Conservation (phyloP, 2,888 invertebrate genomes). For the Rhyacophila evoluta region DNA sequence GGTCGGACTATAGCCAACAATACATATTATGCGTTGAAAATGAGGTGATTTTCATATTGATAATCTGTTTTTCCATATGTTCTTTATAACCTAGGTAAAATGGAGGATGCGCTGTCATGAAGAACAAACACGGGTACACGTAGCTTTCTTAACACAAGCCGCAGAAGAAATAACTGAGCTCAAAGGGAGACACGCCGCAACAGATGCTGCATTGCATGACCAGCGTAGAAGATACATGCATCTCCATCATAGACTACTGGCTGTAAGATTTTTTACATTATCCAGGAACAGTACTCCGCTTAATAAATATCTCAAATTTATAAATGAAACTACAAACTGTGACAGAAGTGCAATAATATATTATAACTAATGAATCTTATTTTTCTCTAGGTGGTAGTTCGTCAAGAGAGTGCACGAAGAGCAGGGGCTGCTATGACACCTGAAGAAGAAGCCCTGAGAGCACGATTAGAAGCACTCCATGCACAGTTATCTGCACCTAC, state of each 20-base stretch:
- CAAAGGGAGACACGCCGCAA: constrained; percentile 84
- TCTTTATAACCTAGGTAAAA: constrained; percentile 67
- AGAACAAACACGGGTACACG: constrained; percentile 85
- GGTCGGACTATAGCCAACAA: too few species aligned
- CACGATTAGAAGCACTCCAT: constrained; percentile 87
- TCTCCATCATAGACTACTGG: constrained; percentile 85
- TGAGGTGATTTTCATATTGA: too few species aligned
- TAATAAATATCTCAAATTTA: not conserved
- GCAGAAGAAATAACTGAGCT: constrained; percentile 82
- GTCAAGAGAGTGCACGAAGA: constrained; percentile 90
- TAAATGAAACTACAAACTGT: too few species aligned
- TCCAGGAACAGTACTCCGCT: not conserved
- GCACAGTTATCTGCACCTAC: constrained; percentile 91
- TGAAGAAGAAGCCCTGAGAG: constrained; percentile 91
- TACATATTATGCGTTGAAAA: too few species aligned
- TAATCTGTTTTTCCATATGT: too few species aligned
- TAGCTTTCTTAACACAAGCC: constrained; percentile 83
- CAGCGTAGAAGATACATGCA: constrained; percentile 84
- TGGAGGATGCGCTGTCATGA: constrained; percentile 87
- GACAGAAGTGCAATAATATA: not conserved
- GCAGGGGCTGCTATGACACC: constrained; percentile 88
- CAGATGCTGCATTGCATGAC: constrained; percentile 84
- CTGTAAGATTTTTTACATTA: constrained; percentile 66
- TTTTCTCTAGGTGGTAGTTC: constrained; percentile 79
- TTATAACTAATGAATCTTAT: not conserved